Base-by-base conservation (phyloP, 2,797 vertebrate species). In the Sylvilagus floridanus region DNA sequence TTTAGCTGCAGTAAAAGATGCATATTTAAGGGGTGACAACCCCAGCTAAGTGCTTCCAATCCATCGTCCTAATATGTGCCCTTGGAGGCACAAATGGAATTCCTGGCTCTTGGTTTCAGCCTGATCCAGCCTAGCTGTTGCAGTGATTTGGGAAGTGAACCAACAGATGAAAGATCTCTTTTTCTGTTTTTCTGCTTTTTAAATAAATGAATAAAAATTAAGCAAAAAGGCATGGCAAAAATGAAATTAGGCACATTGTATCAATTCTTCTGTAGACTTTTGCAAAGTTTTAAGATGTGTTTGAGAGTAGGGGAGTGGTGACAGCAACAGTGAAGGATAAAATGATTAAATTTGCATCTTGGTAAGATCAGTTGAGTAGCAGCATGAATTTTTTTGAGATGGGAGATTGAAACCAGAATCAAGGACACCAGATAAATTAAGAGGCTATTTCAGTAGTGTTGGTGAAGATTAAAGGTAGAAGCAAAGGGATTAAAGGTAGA, bases 391-490 rank as follows among this genome's bases (percentile, higher is more conserved):
- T 10, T 81, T 69, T 72, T 42, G 28, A 62, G 26, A 84, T 66
- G 17, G 35, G 28, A 75, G 13, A 5, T 79, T 92, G 52, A 90
- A 63, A 69, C 14, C 32, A 66, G 37, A 47, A 24, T 89, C 10
- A 72, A 82, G 32, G 60, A 90, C 66, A 62, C 13, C 21, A 84
- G n/a, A 82, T 22, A 73, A 37, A 63, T 92, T 84, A 68, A 93
- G 52, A 88, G 19, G 71, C 28, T 47, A 19, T 83, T 95, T 87
- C 42, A 65, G 16, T 57, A 75, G 19, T 86, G 68, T 65, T 42
- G 30, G 63, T 76, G 32, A 65, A 13, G 4, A 26, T 78, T 83
- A 84, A 71, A 73, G 3, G 11, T 13, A 77, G 69, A 68, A 94
- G 54, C 62, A 52, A 13, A 68, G 62, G 77, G 83, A 63, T 81